phyloP scores from a whole-genome alignment of 2,888 invertebrate species.

The Eulithis prunata region DNA sequence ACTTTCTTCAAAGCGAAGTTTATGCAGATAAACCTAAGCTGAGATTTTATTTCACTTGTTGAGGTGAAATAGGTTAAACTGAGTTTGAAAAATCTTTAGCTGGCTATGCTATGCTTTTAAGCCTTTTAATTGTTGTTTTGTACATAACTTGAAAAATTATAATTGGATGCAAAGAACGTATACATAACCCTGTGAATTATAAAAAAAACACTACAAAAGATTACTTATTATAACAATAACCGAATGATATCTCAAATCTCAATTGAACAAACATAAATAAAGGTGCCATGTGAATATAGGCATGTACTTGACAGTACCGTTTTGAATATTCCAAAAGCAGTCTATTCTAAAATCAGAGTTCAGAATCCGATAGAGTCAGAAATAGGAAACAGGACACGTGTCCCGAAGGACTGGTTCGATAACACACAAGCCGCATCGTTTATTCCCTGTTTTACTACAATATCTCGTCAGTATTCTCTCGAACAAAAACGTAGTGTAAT shows the following conservation, averaged over 20 bases:
- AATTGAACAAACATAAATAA: background rate
- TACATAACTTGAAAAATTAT: too few species aligned
- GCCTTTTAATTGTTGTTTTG: background rate
- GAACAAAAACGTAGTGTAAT: slow-evolving; percentile 50
- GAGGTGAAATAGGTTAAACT: slow-evolving; percentile 39
- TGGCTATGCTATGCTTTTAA: slow-evolving; percentile 11
- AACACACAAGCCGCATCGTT: slow-evolving; percentile 31
- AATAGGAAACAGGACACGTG: slow-evolving; percentile 10
- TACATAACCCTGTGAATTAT: too few species aligned
- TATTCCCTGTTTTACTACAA: slow-evolving; percentile 38
- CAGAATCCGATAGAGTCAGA: slow-evolving; percentile 6
- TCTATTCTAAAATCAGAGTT: slow-evolving; percentile 14
- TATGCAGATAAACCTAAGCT: slow-evolving; percentile 51
- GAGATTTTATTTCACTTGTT: slow-evolving; percentile 47
- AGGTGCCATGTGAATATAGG: background rate
- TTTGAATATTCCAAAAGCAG: background rate
- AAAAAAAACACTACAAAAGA: too few species aligned
- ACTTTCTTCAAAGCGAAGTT: slow-evolving; percentile 57
- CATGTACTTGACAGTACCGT: background rate
- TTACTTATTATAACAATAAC: too few species aligned
- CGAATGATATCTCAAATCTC: too few species aligned
- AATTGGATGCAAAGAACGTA: too few species aligned
- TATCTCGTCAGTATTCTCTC: slow-evolving; percentile 46
- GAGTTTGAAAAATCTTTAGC: slow-evolving; percentile 23
- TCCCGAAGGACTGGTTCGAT: slow-evolving; percentile 16